A percentile compares a stretch with the other conserved stretches of the same genome.
phyloP scores from a whole-genome alignment of 1,140 invertebrate species.

The Aphis craccivora region DNA sequence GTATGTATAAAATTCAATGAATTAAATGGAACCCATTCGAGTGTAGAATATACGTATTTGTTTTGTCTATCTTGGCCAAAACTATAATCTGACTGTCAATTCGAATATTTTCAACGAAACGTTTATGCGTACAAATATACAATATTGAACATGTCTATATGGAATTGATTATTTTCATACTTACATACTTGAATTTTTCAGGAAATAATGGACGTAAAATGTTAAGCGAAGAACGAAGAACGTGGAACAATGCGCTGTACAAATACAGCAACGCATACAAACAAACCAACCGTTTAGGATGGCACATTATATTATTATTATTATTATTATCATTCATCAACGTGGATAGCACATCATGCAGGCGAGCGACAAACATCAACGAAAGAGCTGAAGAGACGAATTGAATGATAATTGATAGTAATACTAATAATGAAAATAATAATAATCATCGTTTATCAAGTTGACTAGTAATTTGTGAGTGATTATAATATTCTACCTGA shows the following conservation, averaged over 20 bases:
- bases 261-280: slow-evolving; percentile 1
- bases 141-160: neutral
- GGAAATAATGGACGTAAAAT: neutral
- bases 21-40: neutral
- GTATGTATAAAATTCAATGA: neutral
- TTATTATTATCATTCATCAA: neutral
- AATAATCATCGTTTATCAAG: no score
- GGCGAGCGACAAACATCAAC: neutral
- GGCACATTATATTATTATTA: neutral
- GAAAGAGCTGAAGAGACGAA: neutral
- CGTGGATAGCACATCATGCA: neutral
- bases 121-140: neutral
- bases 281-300: neutral
- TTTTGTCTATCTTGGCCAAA: neutral
- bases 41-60: neutral
- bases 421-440: no score
- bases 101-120: neutral
- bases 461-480: neutral
- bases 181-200: neutral
- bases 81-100: neutral
- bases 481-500: neutral
- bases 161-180: neutral
- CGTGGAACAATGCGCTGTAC: neutral
- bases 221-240: neutral
- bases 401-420: neutral